Evolutionary conservation across 1,140 invertebrate genomes (phyloP), one percentile per base, ranked within the genome.

Genomic region (Andrena cerasifolii): DNA sequence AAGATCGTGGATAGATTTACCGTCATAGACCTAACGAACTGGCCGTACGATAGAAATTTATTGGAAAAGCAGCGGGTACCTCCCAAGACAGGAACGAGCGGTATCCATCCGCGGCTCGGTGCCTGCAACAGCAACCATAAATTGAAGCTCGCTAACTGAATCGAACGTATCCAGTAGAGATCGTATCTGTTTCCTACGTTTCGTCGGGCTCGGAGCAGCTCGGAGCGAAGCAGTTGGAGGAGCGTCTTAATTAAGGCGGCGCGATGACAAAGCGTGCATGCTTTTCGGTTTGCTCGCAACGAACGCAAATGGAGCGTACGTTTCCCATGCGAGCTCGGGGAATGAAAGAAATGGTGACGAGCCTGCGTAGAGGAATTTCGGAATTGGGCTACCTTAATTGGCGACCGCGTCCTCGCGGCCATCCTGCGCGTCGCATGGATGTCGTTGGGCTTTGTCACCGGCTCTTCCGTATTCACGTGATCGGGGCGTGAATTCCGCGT

Each of bases 401-500:
- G 83, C 31, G 59, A 58, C 45, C 28, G 1, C 21, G 18, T 21
- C 56, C 14, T 18, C 5, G 70, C 43, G 49, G 33, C 24, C 45
- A 66, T 53, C 45, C 16, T 51, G 24, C 74, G 65, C 74, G 31
- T 67, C 36, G 36, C 36, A 40, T 3, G 24, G 45, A n/a, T n/a
- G n/a, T n/a, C n/a, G n/a, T n/a, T n/a, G n/a, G 33, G 54, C 53
- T 56, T 67, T 67, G 54, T 63, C 67, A 63, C 33, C 78, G 36
- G 78, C 51, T 33, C 59, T 84, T 85, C 84, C 78, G 76, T 82
- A 86, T 83, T 85, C 86, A 80, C 71, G 84, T 88, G 90, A 90
- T 90, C 88, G 90, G 85, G 89, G 89, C 87, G 89, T 90, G 89
- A 90, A 91, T 90, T 90, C 87, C 88, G 88, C 86, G 87, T 89